A percentile compares a stretch with the other conserved stretches of the same genome.
These are phyloP conservation scores for Psix sp. DNA, from an alignment of 1,140 invertebrate genomes.

Conservation along the genomic window DNA sequence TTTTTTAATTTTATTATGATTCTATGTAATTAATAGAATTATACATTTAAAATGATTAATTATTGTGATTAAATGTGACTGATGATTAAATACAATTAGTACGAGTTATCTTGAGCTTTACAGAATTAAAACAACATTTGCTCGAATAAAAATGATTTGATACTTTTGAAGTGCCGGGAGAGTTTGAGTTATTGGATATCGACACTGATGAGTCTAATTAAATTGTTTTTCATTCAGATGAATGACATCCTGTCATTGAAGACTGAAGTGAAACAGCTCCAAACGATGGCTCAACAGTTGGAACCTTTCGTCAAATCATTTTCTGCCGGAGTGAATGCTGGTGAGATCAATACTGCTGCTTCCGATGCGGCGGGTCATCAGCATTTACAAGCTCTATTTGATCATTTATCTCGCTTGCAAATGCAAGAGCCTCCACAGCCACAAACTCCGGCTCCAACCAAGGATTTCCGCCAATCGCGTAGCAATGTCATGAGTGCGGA, in stretches of 20 bases:
- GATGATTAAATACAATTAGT: too few species aligned
- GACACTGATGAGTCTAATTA: conserved; percentile 10
- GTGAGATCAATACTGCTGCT: conserved; percentile 68
- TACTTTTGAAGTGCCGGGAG: too few species aligned
- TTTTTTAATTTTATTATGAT: neutral
- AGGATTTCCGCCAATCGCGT: conserved; percentile 71
- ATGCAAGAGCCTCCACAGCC: conserved; percentile 71
- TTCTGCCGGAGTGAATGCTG: conserved; percentile 70
- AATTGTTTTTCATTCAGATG: conserved; percentile 75
- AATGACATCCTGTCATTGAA: conserved; percentile 82
- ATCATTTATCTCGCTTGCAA: conserved; percentile 78
- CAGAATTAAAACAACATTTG: too few species aligned
- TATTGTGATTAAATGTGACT: too few species aligned
- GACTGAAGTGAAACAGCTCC: conserved; percentile 82
- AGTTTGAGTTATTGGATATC: too few species aligned
- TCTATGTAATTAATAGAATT: neutral
- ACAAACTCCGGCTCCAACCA: conserved; percentile 65
- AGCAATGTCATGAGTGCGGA: conserved; percentile 67
- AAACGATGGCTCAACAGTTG: conserved; percentile 80
- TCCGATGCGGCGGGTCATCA: conserved; percentile 72
- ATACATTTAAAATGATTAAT: too few species aligned
- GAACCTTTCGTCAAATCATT: conserved; percentile 82
- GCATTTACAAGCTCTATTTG: conserved; percentile 78
- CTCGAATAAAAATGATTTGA: too few species aligned
- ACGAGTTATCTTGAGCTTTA: too few species aligned